Evolutionary conservation across 1,140 invertebrate genomes (phyloP).

Genomic region (Drosophila seguyi): DNA sequence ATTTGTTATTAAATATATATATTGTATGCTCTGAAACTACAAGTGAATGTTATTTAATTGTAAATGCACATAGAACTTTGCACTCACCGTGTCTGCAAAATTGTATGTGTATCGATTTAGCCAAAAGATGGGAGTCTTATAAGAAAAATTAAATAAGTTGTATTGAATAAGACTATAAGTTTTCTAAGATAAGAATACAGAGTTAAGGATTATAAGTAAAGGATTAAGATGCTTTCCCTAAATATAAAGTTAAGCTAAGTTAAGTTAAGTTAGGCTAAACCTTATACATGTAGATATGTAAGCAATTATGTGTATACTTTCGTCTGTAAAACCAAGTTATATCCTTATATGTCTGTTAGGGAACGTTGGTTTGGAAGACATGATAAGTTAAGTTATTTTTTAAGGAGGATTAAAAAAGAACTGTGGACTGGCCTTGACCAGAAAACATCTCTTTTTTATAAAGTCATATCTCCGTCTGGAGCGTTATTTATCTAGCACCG

Average conservation of each 20-base stretch:
- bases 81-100: slow-evolving; percentile 28
- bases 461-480: not conserved
- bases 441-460: not conserved
- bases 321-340: not conserved
- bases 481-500: not conserved
- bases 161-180: not conserved
- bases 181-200: not conserved
- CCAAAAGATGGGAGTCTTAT: slow-evolving; percentile 1
- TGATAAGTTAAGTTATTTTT: not conserved
- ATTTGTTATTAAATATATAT: slow-evolving; percentile 23
- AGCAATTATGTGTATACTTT: not conserved
- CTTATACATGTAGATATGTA: not conserved
- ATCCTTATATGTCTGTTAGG: not conserved
- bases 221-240: no score
- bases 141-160: slow-evolving; percentile 1
- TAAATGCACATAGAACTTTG: slow-evolving; percentile 36
- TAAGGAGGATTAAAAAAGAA: not conserved
- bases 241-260: not conserved
- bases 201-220: not conserved
- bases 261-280: no score
- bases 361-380: not conserved
- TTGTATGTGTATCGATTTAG: slow-evolving; percentile 37
- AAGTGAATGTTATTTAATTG: slow-evolving; percentile 47
- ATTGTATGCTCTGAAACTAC: not conserved
- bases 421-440: not conserved